These are phyloP conservation scores for Hyles lineata DNA, from an alignment of 2,888 invertebrate genomes.

Conservation along the genomic window DNA sequence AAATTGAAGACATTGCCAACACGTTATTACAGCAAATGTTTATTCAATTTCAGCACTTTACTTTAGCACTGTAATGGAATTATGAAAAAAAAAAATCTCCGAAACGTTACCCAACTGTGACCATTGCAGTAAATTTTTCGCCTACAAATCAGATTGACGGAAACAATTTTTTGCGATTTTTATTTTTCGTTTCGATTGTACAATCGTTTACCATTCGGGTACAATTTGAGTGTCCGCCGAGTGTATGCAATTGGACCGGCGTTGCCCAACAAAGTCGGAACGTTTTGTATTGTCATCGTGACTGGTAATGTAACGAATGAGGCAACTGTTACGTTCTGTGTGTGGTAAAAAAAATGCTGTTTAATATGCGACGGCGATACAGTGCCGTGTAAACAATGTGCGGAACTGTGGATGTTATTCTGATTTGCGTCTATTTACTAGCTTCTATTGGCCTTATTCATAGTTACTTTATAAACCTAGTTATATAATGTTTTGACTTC, in stretches of 20 bases:
- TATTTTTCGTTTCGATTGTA: background rate
- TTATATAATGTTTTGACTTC: too few species aligned
- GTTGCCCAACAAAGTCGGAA: constrained; percentile 28
- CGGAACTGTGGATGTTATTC: background rate
- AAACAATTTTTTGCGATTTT: background rate
- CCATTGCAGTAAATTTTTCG: background rate
- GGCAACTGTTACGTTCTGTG: constrained; percentile 37
- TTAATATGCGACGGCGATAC: constrained; percentile 2
- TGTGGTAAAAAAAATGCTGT: constrained; percentile 24
- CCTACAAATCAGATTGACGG: background rate
- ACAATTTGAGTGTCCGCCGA: background rate
- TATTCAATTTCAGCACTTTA: too few species aligned
- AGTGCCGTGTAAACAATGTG: background rate
- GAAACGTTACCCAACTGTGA: constrained; percentile 2
- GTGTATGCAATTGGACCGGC: constrained; percentile 21
- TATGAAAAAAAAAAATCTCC: background rate
- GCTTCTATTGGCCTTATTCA: background rate
- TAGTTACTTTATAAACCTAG: too few species aligned
- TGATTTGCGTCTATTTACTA: background rate
- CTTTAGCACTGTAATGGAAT: too few species aligned
- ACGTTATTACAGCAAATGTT: background rate
- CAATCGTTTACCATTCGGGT: background rate
- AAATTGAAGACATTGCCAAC: too few species aligned
- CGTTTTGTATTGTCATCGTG: constrained; percentile 40
- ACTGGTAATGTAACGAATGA: constrained; percentile 30